Conservation (phyloP, 2,797 vertebrate genomes). For the Synanceia verrucosa region DNA sequence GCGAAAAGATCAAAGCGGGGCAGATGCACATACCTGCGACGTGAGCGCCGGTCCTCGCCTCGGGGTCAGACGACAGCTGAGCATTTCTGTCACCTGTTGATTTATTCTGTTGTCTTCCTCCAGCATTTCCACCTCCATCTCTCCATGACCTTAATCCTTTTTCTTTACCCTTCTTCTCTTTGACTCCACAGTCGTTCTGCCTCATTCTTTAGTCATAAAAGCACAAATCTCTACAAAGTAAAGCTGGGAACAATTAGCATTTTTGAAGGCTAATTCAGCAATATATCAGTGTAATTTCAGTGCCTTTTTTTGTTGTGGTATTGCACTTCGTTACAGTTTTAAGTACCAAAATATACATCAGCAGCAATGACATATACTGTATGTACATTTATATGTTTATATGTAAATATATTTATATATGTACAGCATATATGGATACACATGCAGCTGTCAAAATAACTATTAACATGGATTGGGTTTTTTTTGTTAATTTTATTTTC, state of each 20-base stretch:
- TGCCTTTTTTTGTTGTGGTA: background rate
- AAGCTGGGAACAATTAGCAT: slow-evolving; percentile 44
- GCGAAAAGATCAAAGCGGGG: slow-evolving; percentile 83
- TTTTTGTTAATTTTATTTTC: too few species aligned
- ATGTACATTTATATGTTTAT: too few species aligned
- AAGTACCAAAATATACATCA: background rate
- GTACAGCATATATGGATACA: too few species aligned
- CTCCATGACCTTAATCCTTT: slow-evolving; percentile 41
- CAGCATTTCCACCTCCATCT: slow-evolving; percentile 27
- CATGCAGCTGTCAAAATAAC: too few species aligned
- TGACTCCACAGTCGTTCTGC: slow-evolving; percentile 11
- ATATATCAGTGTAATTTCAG: slow-evolving; percentile 8
- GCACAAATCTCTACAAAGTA: slow-evolving; percentile 12
- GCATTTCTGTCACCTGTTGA: slow-evolving; percentile 81
- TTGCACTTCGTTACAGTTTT: slow-evolving; percentile 3
- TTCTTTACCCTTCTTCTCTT: slow-evolving; percentile 30
- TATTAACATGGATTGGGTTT: too few species aligned
- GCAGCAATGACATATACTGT: too few species aligned
- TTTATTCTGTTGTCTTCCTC: slow-evolving; percentile 76
- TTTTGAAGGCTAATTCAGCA: slow-evolving; percentile 21
- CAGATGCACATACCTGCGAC: slow-evolving; percentile 83
- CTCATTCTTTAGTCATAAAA: slow-evolving; percentile 42
- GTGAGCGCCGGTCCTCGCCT: slow-evolving; percentile 78
- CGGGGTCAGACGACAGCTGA: slow-evolving; percentile 82
- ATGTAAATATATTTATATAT: too few species aligned